phyloP scores from a whole-genome alignment of 53 echinoderm and acorn worm genomes.

The Echinometra lucunter region DNA sequence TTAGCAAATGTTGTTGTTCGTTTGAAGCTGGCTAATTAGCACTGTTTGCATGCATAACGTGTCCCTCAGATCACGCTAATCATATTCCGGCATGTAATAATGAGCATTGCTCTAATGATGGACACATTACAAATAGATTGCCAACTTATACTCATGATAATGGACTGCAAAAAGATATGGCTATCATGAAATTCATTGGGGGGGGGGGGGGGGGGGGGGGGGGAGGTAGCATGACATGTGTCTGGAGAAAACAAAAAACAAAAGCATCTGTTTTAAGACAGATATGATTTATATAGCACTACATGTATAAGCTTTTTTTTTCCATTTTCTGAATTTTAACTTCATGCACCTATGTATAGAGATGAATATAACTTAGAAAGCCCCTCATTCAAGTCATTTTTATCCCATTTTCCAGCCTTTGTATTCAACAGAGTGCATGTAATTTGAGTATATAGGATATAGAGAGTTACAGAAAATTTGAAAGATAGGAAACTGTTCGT shows the following conservation, averaged over 20 bases:
- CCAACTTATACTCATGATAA: background rate
- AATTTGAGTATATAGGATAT: no score
- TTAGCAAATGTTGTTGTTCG: slow-evolving; percentile 40
- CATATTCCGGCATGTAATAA: slow-evolving; percentile 22
- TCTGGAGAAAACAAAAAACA: background rate
- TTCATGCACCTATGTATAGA: no score
- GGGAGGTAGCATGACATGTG: background rate
- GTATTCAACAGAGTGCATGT: no score
- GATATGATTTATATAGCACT: no score
- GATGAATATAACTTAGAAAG: no score
- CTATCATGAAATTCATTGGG: background rate
- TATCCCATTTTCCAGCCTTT: no score
- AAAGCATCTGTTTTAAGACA: no score
- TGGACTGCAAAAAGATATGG: background rate
- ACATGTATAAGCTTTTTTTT: no score
- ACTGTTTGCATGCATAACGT: slow-evolving; percentile 34
- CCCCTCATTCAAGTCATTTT: no score
- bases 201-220: background rate
- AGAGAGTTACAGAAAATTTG: no score
- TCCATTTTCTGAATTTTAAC: no score
- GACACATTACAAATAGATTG: slow-evolving; percentile 34
- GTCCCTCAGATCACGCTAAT: slow-evolving; percentile 8
- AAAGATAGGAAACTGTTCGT: no score
- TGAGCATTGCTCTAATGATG: background rate
- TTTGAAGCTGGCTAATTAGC: slow-evolving; percentile 43